Evolutionary conservation across 2,113 vertebrate species (phyloP).

Genomic region (Stomatorhinus ivindoensis): DNA sequence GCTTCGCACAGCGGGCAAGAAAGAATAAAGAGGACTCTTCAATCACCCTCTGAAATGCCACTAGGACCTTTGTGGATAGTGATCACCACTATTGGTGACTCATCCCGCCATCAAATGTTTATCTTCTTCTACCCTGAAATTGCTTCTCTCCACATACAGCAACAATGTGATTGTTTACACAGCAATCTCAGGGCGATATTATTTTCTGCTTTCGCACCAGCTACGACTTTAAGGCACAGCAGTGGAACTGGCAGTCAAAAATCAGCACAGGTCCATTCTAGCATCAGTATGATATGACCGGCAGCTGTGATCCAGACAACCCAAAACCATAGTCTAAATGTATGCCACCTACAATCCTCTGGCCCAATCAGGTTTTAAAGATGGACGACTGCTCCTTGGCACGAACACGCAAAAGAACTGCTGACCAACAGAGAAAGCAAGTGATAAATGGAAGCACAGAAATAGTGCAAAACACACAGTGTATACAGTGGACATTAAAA

Average conservation of each 20-base stretch:
- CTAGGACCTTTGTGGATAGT: not conserved
- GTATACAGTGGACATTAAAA: not conserved
- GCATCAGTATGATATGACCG: not conserved
- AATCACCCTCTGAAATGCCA: not conserved
- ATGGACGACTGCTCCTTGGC: not conserved
- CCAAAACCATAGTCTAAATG: not conserved
- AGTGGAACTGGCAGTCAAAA: not conserved
- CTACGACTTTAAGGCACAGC: not conserved
- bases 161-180: not conserved
- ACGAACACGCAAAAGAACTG: not conserved
- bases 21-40: not conserved
- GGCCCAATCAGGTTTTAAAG: not conserved
- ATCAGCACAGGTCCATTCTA: not conserved
- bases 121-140: not conserved
- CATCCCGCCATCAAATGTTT: not conserved
- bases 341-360: not conserved
- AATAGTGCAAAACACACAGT: not conserved
- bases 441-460: not conserved
- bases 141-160: not conserved
- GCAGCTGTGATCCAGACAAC: not conserved
- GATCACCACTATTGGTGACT: not conserved
- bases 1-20: not conserved
- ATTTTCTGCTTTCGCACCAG: not conserved
- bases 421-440: not conserved
- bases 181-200: not conserved